A percentile compares a stretch with the other conserved stretches of the same genome.
phyloP scores from a whole-genome alignment of 2,113 vertebrate genomes.

The Oreotrochilus melanogaster region DNA sequence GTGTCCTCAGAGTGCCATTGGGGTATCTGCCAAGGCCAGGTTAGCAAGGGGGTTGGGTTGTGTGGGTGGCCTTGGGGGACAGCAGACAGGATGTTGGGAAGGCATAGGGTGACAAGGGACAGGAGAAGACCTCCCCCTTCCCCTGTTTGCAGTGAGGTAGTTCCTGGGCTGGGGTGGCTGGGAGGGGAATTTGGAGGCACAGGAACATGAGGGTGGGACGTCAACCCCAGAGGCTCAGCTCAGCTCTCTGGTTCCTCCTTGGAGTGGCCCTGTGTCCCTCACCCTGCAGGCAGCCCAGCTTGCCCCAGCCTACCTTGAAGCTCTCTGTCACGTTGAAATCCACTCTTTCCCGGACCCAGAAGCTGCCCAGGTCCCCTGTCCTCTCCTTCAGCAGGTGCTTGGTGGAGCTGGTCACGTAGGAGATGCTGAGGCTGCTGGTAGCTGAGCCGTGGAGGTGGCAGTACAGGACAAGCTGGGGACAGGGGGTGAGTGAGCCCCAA shows the following conservation, averaged over 20 bases:
- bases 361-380: conserved; percentile 81
- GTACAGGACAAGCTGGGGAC: conserved; percentile 87
- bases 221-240: neutral
- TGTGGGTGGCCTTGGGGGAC: neutral
- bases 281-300: accelerated
- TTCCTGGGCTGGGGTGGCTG: neutral
- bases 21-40: neutral
- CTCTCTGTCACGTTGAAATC: conserved; percentile 59
- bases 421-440: conserved; percentile 78
- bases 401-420: conserved; percentile 1
- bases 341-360: conserved; percentile 90
- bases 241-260: neutral
- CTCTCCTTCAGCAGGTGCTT: conserved; percentile 67
- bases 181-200: neutral
- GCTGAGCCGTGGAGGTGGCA: conserved; percentile 84
- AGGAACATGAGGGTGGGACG: neutral
- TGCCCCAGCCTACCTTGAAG: conserved; percentile 80
- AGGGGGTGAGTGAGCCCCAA: accelerated
- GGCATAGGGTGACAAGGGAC: neutral
- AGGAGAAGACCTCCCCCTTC: neutral
- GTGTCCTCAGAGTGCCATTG: neutral
- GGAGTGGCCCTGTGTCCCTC: neutral
- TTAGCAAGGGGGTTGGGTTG: neutral
- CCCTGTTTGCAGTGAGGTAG: neutral
- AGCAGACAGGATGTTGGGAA: neutral